These are phyloP conservation scores for Polyploca ridens DNA, from an alignment of 2,888 invertebrate species.

Conservation along the genomic window DNA sequence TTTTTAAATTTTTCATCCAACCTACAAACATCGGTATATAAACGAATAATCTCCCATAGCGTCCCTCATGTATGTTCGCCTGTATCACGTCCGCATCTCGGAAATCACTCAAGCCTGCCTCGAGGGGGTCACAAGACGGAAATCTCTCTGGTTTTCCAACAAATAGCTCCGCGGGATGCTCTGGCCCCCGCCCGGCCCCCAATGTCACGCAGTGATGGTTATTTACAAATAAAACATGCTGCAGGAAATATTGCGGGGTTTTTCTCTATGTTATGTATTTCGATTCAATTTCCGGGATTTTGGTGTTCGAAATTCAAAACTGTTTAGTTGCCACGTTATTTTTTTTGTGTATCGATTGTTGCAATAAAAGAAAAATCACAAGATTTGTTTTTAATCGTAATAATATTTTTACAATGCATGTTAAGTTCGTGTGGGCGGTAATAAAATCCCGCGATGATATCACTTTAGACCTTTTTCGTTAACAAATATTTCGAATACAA, in stretches of 20 bases:
- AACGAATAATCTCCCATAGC: constrained; percentile 2
- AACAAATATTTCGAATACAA: constrained; percentile 3
- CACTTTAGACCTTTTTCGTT: constrained; percentile 10
- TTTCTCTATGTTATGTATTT: constrained; percentile 15
- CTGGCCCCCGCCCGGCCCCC: constrained; percentile 28
- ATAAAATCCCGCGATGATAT: background rate
- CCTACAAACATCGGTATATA: background rate
- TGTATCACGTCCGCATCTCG: constrained; percentile 28
- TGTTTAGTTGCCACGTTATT: background rate
- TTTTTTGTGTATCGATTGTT: background rate
- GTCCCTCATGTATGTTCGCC: background rate
- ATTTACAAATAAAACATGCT: constrained; percentile 20
- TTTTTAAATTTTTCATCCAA: background rate
- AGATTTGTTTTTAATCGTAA: background rate
- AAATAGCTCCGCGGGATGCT: constrained; percentile 65
- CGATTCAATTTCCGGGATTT: constrained; percentile 14
- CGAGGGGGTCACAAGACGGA: constrained; percentile 44
- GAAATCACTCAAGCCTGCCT: constrained; percentile 38
- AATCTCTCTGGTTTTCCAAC: constrained; percentile 63
- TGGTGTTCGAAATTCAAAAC: background rate
- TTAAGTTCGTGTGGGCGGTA: constrained; percentile 7
- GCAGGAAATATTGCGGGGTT: constrained; percentile 46
- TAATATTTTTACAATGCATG: constrained; percentile 6
- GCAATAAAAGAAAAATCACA: background rate
- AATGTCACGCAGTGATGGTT: constrained; percentile 47